These are phyloP conservation scores for Verasper variegatus DNA, from an alignment of 2,113 vertebrate genomes.

Conservation along the genomic window DNA sequence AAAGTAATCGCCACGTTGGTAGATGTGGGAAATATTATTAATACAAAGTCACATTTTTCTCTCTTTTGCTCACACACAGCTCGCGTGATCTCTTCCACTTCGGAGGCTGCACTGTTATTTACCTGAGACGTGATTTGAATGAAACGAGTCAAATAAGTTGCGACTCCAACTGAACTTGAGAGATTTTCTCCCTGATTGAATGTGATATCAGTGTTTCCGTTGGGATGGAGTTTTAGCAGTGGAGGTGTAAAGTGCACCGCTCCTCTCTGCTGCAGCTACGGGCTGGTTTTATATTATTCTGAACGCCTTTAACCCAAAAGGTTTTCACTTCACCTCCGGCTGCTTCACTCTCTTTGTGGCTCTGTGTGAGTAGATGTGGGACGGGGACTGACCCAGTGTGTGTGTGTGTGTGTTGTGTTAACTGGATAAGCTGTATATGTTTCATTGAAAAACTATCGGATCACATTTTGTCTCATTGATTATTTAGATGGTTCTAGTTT, in stretches of 20 bases:
- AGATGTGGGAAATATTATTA: not conserved
- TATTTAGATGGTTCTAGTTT: not conserved
- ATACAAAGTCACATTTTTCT: not conserved
- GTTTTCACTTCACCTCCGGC: no score
- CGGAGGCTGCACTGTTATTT: not conserved
- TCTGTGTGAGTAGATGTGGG: no score
- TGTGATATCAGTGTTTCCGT: no score
- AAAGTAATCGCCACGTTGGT: not conserved
- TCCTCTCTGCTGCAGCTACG: no score
- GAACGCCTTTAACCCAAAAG: no score
- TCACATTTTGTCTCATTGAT: not conserved
- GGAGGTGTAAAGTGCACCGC: no score
- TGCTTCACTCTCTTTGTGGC: no score
- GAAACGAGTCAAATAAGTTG: not conserved
- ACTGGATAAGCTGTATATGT: no score
- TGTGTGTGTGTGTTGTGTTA: no score
- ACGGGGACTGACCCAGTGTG: no score
- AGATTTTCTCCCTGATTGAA: not conserved
- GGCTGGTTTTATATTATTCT: no score
- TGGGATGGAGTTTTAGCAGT: no score
- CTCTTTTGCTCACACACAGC: not conserved
- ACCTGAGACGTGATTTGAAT: not conserved
- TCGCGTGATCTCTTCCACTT: not conserved
- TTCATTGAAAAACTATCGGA: not conserved
- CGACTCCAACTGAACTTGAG: not conserved